A percentile compares a stretch with the other conserved stretches of the same genome.
These are phyloP conservation scores for Phalacrocorax carbo DNA, from an alignment of 2,113 vertebrate species.

Conservation along the genomic window DNA sequence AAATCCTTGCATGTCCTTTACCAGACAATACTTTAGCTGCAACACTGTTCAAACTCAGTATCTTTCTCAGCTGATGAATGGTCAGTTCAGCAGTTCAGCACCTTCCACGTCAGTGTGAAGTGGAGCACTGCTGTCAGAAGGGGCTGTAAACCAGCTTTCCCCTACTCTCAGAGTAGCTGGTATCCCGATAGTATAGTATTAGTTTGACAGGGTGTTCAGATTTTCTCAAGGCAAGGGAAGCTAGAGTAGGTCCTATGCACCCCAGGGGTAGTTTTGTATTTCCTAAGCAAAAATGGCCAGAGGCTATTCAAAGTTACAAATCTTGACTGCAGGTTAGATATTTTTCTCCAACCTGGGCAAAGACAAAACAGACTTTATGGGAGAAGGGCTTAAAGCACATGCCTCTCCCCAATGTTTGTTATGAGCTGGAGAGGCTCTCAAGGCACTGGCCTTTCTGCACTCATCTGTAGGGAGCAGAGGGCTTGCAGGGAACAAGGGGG, in stretches of 20 bases:
- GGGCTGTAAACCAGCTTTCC: not conserved
- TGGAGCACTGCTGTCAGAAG: not conserved
- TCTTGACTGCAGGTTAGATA: not conserved
- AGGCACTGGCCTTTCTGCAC: not conserved
- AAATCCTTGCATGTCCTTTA: not conserved
- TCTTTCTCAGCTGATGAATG: not conserved
- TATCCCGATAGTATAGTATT: not conserved
- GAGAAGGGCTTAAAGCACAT: not conserved
- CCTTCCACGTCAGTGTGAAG: not conserved
- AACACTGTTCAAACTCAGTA: not conserved
- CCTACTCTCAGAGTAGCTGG: not conserved
- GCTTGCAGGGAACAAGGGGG: not conserved
- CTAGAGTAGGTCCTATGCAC: not conserved
- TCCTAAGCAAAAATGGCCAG: not conserved
- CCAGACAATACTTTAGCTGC: not conserved
- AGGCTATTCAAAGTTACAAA: not conserved
- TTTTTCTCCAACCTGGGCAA: not conserved
- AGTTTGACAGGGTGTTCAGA: not conserved
- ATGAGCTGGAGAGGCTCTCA: not conserved
- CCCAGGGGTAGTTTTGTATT: not conserved
- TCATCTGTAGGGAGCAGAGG: not conserved
- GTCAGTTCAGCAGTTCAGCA: not conserved
- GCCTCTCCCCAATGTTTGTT: not conserved
- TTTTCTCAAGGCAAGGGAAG: not conserved
- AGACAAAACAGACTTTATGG: not conserved